phyloP scores from a whole-genome alignment of 2,888 invertebrate species.

The Cyrtodaria siliqua region DNA sequence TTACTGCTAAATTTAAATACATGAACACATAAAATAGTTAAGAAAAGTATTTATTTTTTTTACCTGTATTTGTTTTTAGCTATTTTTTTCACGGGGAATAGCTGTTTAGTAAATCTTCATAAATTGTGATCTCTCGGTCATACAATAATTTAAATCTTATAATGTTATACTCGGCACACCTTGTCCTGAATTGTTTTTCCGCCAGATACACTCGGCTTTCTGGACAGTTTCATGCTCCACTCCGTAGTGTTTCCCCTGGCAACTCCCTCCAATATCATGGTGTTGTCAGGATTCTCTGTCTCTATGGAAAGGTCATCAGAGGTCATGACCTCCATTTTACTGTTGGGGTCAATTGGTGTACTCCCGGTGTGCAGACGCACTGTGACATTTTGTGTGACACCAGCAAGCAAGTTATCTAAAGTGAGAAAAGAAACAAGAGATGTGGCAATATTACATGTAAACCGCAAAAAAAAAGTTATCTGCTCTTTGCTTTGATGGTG shows the following conservation, averaged over 20 bases:
- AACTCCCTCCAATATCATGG: conserved; percentile 31
- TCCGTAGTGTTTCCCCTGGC: conserved; percentile 36
- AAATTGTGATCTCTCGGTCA: too few species aligned
- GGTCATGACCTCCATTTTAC: conserved; percentile 60
- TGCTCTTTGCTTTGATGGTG: too few species aligned
- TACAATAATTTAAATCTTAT: too few species aligned
- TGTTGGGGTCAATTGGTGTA: conserved; percentile 85
- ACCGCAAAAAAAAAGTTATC: too few species aligned
- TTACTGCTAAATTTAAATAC: too few species aligned
- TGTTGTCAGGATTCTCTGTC: conserved; percentile 38
- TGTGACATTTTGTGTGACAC: conserved; percentile 75
- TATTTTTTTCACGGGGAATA: too few species aligned
- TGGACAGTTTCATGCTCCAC: conserved; percentile 57
- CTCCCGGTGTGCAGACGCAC: conserved; percentile 78
- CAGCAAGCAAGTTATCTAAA: conserved; percentile 72
- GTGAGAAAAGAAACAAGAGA: not conserved
- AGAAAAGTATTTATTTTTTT: too few species aligned
- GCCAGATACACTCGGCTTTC: conserved; percentile 40
- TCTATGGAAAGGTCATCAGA: conserved; percentile 61
- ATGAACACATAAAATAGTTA: too few species aligned
- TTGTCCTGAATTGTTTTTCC: conserved; percentile 45
- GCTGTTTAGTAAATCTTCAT: too few species aligned
- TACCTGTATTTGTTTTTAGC: too few species aligned
- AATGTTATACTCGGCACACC: too few species aligned
- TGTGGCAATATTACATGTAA: too few species aligned